phyloP scores from a whole-genome alignment of 2,888 invertebrate species.

The Eurois occulta region DNA sequence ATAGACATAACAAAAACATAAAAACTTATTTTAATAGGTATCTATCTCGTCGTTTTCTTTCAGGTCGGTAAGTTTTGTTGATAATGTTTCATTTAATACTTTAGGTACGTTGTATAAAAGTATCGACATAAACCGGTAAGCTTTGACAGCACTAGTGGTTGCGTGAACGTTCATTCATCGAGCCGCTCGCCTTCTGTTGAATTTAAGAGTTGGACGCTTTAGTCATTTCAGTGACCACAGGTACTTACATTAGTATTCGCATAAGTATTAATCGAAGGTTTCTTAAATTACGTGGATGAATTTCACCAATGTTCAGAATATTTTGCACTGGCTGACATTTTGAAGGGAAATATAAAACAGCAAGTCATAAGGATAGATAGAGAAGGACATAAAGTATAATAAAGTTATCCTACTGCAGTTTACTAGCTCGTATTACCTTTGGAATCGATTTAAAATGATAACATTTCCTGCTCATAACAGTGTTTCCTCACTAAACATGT shows the following conservation, averaged over 20 bases:
- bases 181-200: conserved; percentile 41
- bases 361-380: not conserved
- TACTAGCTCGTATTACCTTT: conserved; percentile 5
- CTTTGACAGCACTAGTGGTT: conserved; percentile 55
- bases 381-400: not conserved
- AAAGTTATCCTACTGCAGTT: conserved; percentile 5
- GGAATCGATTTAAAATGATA: conserved; percentile 27
- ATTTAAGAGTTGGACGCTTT: conserved; percentile 56
- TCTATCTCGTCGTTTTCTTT: not conserved
- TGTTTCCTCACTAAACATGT: conserved; percentile 51
- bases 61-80: conserved; percentile 16
- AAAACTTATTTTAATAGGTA: not conserved
- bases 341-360: not conserved
- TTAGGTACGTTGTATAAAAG: not conserved
- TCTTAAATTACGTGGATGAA: conserved; percentile 5
- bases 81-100: conserved; percentile 6
- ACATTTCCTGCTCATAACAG: conserved; percentile 54
- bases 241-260: conserved; percentile 14
- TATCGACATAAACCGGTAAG: conserved; percentile 32
- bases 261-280: conserved; percentile 22
- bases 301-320: not conserved
- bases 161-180: conserved; percentile 58
- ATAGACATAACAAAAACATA: not conserved
- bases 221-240: conserved; percentile 53
- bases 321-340: not conserved